Evolutionary conservation across 1,140 invertebrate species (phyloP), one percentile per base, ranked within the genome.

Genomic region (Chelonus insularis): DNA sequence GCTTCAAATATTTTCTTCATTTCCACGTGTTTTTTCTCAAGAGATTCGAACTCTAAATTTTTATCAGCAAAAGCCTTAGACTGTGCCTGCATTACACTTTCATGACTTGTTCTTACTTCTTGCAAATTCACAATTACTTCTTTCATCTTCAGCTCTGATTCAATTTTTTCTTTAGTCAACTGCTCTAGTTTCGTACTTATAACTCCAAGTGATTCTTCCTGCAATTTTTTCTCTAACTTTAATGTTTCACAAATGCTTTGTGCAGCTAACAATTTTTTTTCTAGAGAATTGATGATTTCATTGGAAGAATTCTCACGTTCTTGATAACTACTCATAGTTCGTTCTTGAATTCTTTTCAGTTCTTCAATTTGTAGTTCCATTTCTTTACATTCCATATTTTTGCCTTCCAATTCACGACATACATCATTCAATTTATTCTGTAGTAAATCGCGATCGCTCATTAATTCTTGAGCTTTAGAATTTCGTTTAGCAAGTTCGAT

Each of bases 41-140:
- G 36, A 4, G 64, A 9, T 5, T 66, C 55, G 29, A 72, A 32
- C 7, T 65, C 48, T 0, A 25, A 5, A 45, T 8, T 48, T 18
- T 72, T 77, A 52, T 76, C 72, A 34, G 68, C 59, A 1, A 77
- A 36, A 34, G 68, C 65, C 57, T 69, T 67, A 25, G 70, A 68
- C 43, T 76, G 75, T 5, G 68, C 64, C 36, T 67, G 55, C 18
- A 77, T 37, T 18, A 72, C 66, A 7, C 60, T 60, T 45, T 75
- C 71, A 18, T 76, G 77, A 36, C 66, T 71, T 4, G 45, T 47
- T 55, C 63, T 69, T 7, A 72, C 62, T 50, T 78, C 68, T 37
- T 77, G 71, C 7, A 77, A 34, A 61, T 72, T 74, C 2, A 61
- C 34, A 37, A 78, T 75, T 4, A 75, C 34, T 56, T 77, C 75